Evolutionary conservation across 1,140 invertebrate species (phyloP).

Genomic region (Pogonomyrmex barbatus): DNA sequence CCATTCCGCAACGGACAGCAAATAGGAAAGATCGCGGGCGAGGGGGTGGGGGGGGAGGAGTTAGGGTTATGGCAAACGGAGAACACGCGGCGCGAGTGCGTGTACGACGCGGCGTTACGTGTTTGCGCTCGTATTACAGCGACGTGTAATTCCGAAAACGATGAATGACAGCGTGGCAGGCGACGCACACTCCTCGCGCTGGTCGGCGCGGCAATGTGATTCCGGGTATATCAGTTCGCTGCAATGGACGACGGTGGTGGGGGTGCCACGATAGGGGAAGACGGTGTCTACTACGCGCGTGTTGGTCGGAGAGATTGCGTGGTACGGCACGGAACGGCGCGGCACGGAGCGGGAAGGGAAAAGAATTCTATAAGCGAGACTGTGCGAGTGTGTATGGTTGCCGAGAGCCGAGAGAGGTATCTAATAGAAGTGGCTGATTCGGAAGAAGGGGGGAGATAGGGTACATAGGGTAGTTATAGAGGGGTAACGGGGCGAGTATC

Average conservation of each 20-base stretch:
- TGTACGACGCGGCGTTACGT: not conserved
- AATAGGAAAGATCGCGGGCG: not conserved
- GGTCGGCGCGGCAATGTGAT: conserved; percentile 82
- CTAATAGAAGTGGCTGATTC: conserved; percentile 35
- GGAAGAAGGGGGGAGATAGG: not conserved
- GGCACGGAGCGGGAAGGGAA: not conserved
- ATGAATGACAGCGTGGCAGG: conserved; percentile 66
- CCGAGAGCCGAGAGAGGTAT: not conserved
- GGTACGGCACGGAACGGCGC: not conserved
- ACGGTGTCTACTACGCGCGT: conserved; percentile 28
- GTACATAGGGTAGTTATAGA: conserved; percentile 22
- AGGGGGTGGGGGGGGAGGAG: too few species aligned
- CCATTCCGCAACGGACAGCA: not conserved
- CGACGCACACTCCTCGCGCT: conserved; percentile 77
- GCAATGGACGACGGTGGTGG: conserved; percentile 64
- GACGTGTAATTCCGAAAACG: not conserved
- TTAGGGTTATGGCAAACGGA: too few species aligned
- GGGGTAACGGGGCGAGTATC: conserved; percentile 45
- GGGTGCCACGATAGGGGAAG: conserved; percentile 65
- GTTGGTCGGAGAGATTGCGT: conserved; percentile 43
- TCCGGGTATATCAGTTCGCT: conserved; percentile 69
- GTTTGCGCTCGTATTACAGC: not conserved
- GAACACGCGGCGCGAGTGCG: not conserved
- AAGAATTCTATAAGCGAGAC: conserved; percentile 32
- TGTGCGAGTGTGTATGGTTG: conserved; percentile 38